These are phyloP conservation scores for Carlito syrichta DNA, from an alignment of 2,113 vertebrate species.

Conservation along the genomic window DNA sequence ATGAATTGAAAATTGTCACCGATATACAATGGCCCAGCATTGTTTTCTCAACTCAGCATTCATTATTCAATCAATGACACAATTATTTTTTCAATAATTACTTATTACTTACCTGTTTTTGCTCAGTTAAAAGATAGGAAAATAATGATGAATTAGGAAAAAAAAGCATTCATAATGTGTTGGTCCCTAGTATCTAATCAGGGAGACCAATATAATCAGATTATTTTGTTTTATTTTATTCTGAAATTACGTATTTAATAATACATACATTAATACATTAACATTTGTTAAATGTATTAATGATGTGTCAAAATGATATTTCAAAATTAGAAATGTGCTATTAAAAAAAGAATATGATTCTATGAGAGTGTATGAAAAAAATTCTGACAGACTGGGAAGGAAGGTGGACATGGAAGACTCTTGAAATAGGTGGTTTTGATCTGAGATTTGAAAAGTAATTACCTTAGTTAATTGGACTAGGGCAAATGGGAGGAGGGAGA, in stretches of 20 bases:
- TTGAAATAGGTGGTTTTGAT: not conserved
- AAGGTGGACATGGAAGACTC: not conserved
- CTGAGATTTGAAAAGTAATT: not conserved
- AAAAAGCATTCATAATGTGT: not conserved
- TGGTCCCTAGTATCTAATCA: not conserved
- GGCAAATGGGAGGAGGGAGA: fast-evolving
- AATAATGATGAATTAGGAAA: not conserved
- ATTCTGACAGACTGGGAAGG: not conserved
- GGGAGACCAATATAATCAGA: not conserved
- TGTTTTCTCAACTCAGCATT: not conserved
- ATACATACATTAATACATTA: not conserved
- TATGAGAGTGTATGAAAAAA: not conserved
- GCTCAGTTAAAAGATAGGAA: not conserved
- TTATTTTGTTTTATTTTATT: not conserved
- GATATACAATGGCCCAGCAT: not conserved
- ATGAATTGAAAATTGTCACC: not conserved
- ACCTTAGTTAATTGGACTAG: not conserved
- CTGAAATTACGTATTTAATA: not conserved
- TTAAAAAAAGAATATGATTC: not conserved
- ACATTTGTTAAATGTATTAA: not conserved
- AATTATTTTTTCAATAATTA: not conserved
- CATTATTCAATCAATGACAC: not conserved
- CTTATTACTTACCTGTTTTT: not conserved
- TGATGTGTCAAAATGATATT: not conserved
- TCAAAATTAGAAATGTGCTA: not conserved